Evolutionary conservation across 2,113 vertebrate genomes (phyloP), one percentile per base, ranked within the genome.

Genomic region (Dipodomys stephensi): DNA sequence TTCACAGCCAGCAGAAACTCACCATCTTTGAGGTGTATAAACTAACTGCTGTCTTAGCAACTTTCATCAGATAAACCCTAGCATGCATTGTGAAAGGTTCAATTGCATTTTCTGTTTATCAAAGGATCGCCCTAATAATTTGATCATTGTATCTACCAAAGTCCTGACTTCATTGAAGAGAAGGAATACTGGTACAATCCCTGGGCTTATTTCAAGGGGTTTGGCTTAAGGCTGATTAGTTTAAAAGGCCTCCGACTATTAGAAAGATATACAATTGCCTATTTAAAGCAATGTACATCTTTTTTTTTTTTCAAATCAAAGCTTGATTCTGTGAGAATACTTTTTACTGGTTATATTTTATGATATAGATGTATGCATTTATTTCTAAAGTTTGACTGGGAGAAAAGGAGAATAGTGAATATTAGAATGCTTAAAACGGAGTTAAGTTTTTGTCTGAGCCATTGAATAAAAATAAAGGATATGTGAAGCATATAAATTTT

Each of bases 1-100:
- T 92, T 84, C 44, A 82, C 32, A 94, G 1, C 13, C n/a, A 83
- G 22, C 30, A 83, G 83, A 95, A 92, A 86, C 19, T 35, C 11
- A 79, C 15, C 20, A 82, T 2, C 3, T 79, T 79, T 35, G 25
- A n/a, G 27, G 2, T 64, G 27, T 12, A 85, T 88, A 76, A 57
- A n/a, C 3, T 77, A 87, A 92, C 68, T 88, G 13, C 44, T 80
- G n/a, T 81, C 67, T 78, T 39, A 78, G 22, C 0, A 35, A 35
- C 19, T 53, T 19, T 86, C 77, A 32, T 88, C 20, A 92, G 78
- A 68, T 83, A 84, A 92, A 71, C 68, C 76, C 88, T 28, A 15
- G 0, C 62, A 53, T 57, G 30, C 76, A 87, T 84, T 73, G 0
- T 77, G 49, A 88, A 87, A 95, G 18, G 18, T 53, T 79, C 15